Evolutionary conservation across 1,140 invertebrate genomes (phyloP), one percentile per base, ranked within the genome.

Genomic region (Scaptomyza pallida): DNA sequence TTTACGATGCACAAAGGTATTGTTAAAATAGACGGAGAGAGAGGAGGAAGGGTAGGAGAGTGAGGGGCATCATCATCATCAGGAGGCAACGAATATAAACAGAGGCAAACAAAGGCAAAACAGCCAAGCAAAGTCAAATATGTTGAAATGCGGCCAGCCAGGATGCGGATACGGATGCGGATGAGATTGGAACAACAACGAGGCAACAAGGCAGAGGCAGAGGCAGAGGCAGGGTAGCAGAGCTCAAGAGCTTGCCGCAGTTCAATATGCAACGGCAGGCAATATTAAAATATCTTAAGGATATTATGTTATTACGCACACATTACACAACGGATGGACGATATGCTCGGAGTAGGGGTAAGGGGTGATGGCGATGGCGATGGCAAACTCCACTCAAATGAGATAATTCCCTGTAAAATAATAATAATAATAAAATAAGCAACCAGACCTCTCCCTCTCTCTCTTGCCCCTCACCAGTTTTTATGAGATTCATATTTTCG

Each of bases 1-100:
- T 89, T 89, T 89, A 89, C 75, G 86, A 89, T 89, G 86, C 86
- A 89, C 86, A 89, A 89, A 89, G 86, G 86, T 89, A 89, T 89
- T 82, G 86, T 89, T 86, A 86, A 89, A 75, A 67, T 56, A 56
- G 54, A 48, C 54, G 37, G 40, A 50, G 54, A 33, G 47, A 47
- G 23, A 40, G 56, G 37, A 44, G 41, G 51, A 76, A 61, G 61
- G 17, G 26, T 1, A n/a, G n/a, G n/a, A n/a, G n/a, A n/a, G n/a
- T n/a, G n/a, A 35, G 10, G 33, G 9, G 3, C 33, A 35, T n/a
- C 33, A 35, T 35, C 33, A 35, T 35, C 50, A 37, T 19, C 17
- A 45, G 44, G 52, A 40, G 70, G 71, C 41, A 61, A 8, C 37
- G 63, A 73, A 64, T 79, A 86, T 79, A 86, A 89, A 82, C 75